Base-by-base conservation (phyloP, 2,797 vertebrate genomes). In the Coregonus suidteri region DNA sequence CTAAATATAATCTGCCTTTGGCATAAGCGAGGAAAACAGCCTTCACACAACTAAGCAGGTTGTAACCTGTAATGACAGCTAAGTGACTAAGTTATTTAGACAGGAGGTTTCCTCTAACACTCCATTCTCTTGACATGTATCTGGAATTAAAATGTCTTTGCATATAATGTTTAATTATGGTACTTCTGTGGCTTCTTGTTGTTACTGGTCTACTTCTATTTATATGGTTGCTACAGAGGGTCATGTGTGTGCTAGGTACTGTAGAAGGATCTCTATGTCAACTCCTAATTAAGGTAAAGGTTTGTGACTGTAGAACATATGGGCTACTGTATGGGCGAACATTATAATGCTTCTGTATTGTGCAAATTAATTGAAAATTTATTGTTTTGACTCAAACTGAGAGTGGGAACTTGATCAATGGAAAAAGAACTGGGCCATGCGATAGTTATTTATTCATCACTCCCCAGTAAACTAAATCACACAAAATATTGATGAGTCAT, bases 401-500 rank as follows among this genome's bases (percentile, higher is more conserved):
- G 41, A 47, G 6, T 56, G 16, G 15, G 18, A 56, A 56, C 54
- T 56, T 56, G 54, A 56, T 56, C 54, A 56, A n/a, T 56, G 54
- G 4, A 56, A n/a, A 18, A 56, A 18, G 0, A 56, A 56, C 54
- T 56, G 54, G 15, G 54, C 54, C 54, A 56, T 16, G 54, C 18
- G 18, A 56, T 18, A 18, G 18, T 56, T 56, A 6, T 18, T 56
- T 18, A 56, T 56, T 18, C 16, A 56, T 67, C 9, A 75, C 4
- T 64, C 54, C 75, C n/a, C 7, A 51, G 4, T 71, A 76, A 69
- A 67, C 18, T 71, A 56, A 75, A 59, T 20, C 7, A 34, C 76
- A 81, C 56, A 54, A 66, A 79, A 79, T 84, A 79, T 76, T 73
- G 73, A 81, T 66, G 9, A 59, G 66, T 37, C 41, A 2, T 56